Percentiles rank a stretch among this genome's conserved stretches.
phyloP scores from a whole-genome alignment of 2,113 vertebrate genomes.

The Spea multiplicata region DNA sequence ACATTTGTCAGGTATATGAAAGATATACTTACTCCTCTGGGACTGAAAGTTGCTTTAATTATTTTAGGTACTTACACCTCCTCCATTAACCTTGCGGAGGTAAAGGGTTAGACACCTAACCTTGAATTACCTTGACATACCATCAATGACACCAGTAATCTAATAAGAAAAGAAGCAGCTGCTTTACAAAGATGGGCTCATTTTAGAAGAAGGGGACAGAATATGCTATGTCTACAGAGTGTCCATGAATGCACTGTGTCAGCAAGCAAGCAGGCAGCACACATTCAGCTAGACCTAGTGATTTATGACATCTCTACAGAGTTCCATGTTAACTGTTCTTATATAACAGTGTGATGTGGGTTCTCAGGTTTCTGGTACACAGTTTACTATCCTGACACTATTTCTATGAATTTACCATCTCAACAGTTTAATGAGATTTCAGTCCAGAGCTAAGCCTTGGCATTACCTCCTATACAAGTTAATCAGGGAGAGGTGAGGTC shows the following conservation, averaged over 20 bases:
- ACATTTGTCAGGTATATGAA: too few relatives aligned
- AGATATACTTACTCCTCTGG: too few relatives aligned
- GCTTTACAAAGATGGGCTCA: constrained; percentile 19
- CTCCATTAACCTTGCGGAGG: constrained; percentile 23
- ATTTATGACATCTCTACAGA: constrained; percentile 21
- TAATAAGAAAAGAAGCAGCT: constrained; percentile 28
- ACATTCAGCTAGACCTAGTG: neutral
- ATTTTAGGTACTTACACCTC: neutral
- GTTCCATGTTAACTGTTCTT: constrained; percentile 9
- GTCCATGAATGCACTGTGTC: constrained; percentile 32
- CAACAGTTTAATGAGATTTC: neutral
- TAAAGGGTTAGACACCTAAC: constrained; percentile 10
- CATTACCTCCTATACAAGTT: neutral
- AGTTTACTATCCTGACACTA: neutral
- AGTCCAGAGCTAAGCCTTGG: neutral
- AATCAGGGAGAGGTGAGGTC: neutral
- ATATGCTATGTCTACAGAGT: constrained; percentile 27
- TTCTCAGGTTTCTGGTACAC: neutral
- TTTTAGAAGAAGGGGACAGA: constrained; percentile 32
- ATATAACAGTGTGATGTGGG: constrained; percentile 5
- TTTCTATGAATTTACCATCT: neutral
- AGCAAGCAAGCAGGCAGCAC: constrained; percentile 32
- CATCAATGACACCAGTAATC: constrained; percentile 8
- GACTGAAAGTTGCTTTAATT: too few relatives aligned
- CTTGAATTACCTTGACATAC: constrained; percentile 23